A percentile compares a stretch with the other conserved stretches of the same genome.
These are phyloP conservation scores for Sebastes hubbsi DNA, from an alignment of 2,797 vertebrate genomes.

Conservation along the genomic window DNA sequence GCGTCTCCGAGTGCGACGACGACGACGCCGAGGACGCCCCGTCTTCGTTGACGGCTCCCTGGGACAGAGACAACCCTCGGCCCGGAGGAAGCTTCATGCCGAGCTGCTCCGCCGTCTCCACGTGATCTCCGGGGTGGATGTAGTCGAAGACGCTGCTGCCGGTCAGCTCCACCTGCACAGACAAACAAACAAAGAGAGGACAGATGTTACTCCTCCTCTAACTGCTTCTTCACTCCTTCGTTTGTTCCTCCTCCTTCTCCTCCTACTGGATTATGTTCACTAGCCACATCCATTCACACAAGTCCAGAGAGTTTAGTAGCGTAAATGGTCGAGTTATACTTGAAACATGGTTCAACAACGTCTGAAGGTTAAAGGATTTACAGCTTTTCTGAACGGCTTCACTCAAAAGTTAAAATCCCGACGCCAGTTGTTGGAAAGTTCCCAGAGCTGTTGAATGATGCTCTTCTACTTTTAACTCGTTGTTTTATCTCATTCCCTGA, in stretches of 20 bases:
- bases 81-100: conserved; percentile 98
- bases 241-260: too few species aligned
- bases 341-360: neutral
- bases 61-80: conserved; percentile 89
- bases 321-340: neutral
- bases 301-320: neutral
- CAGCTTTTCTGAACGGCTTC: too few species aligned
- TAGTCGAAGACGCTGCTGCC: conserved; percentile 99
- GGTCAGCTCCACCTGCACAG: conserved; percentile 95
- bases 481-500: neutral
- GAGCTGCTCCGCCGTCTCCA: conserved; percentile 98
- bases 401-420: neutral
- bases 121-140: conserved; percentile 96
- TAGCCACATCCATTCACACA: neutral
- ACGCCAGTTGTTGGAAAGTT: neutral
- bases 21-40: conserved; percentile 96
- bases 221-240: too few species aligned
- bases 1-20: conserved; percentile 95
- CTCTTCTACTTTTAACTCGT: too few species aligned
- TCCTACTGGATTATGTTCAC: too few species aligned
- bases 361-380: too few species aligned
- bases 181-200: neutral
- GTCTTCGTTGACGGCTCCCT: conserved; percentile 89
- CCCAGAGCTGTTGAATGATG: neutral
- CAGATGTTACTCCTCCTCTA: neutral